phyloP scores from a whole-genome alignment of 2,113 vertebrate species.

The Fulica atra region DNA sequence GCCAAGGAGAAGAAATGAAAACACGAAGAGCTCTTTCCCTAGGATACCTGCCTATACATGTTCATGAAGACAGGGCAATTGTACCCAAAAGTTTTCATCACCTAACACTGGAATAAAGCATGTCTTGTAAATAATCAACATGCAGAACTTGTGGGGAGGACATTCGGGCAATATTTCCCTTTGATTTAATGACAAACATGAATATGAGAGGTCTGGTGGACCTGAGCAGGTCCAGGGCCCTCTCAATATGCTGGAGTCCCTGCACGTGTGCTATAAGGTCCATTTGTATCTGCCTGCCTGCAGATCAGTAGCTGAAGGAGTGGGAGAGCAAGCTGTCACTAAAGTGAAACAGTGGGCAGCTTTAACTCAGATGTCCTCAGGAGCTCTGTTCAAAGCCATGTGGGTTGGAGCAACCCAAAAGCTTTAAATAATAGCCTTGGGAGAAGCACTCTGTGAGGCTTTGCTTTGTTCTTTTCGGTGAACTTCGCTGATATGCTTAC shows the following conservation, averaged over 20 bases:
- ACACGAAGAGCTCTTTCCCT: accelerated
- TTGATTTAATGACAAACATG: neutral
- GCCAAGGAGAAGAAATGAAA: neutral
- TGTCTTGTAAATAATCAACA: neutral
- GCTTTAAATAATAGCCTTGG: neutral
- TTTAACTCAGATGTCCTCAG: neutral
- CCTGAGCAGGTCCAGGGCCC: neutral
- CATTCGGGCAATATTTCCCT: neutral
- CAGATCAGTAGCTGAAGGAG: neutral
- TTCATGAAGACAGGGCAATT: neutral
- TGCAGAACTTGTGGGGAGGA: neutral
- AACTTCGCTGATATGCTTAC: neutral
- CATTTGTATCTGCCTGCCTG: neutral
- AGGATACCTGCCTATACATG: neutral
- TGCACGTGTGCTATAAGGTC: neutral
- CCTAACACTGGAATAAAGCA: neutral
- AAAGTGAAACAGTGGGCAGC: neutral
- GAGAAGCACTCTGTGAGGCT: neutral
- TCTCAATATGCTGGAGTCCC: neutral
- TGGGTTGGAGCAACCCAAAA: neutral
- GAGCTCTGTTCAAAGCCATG: neutral
- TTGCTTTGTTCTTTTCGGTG: neutral
- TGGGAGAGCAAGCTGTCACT: neutral
- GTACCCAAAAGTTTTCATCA: neutral
- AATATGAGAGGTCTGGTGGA: neutral